Evolutionary conservation across 2,113 vertebrate species (phyloP).

Genomic region (Cathartes aura): DNA sequence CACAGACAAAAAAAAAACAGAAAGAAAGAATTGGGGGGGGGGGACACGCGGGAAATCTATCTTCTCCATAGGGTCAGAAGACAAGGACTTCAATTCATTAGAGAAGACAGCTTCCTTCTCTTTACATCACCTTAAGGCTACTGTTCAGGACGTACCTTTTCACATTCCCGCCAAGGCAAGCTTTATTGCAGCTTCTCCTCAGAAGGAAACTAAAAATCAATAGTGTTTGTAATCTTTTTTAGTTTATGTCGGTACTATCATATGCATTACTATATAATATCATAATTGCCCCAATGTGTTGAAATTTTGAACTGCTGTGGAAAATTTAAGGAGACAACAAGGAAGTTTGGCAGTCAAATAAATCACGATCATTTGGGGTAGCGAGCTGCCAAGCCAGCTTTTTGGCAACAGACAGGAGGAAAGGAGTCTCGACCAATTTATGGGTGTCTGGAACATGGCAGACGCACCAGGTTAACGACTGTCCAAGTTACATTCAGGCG

Average conservation of each 20-base stretch:
- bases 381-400: background rate
- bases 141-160: background rate
- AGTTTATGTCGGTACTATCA: background rate
- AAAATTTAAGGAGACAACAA: slow-evolving; percentile 25
- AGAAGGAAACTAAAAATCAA: background rate
- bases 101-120: background rate
- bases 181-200: background rate
- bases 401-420: background rate
- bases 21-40: background rate
- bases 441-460: background rate
- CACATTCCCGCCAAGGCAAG: background rate
- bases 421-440: background rate
- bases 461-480: background rate
- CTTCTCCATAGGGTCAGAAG: background rate
- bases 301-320: background rate
- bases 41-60: background rate
- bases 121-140: slow-evolving; percentile 18
- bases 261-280: background rate
- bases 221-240: background rate
- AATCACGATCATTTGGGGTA: background rate
- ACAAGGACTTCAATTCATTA: background rate
- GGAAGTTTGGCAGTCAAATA: background rate
- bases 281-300: background rate
- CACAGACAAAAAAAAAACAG: background rate
- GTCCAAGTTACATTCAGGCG: background rate